Evolutionary conservation across 2,888 invertebrate species (phyloP), one percentile per base, ranked within the genome.

Genomic region (Nemotelus pantherinus): DNA sequence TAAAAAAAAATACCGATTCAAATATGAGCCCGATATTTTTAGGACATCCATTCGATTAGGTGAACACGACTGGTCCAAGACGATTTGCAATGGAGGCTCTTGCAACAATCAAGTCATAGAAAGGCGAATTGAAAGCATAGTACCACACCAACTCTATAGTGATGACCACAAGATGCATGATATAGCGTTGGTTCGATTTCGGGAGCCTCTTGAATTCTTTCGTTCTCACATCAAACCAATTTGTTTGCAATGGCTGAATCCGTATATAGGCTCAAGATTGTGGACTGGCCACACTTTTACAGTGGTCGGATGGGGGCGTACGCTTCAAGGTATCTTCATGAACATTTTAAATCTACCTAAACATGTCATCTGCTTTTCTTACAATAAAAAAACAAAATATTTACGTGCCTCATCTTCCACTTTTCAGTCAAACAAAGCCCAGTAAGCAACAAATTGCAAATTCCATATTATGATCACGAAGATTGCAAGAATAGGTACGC

Each of bases 101-200:
- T 70, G 70, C 43, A 45, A 53, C n/a, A 6, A 55, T 9, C 44
- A 44, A 41, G 70, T 55, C 2, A 41, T 41, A 41, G 70, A 92
- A 80, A 85, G 93, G 3, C 88, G 88, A 0, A 86, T 94, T 3
- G 92, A 92, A 80, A 88, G 92, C 82, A 85, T 87, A 71, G 91
- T 92, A 25, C 86, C 90, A 0, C 94, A 95, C 82, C 91, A 92
- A 80, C 82, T 86, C 0, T 95, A 94, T 83, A 84, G 86, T 57
- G 90, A 92, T 0, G 81, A 82, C 0, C 89, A 92, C 83, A 92
- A 93, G 80, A 87, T 88, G 67, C 84, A 94, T 83, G 95, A 95
- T 82, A 93, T 95, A 58, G 94, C 93, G 0, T 85, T 95, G 3
- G 82, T 95, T 7, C 88, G 94, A 64, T 86, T 95, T 5, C 83